Evolutionary conservation across 1,140 invertebrate genomes (phyloP), one percentile per base, ranked within the genome.

Genomic region (Pantala flavescens): DNA sequence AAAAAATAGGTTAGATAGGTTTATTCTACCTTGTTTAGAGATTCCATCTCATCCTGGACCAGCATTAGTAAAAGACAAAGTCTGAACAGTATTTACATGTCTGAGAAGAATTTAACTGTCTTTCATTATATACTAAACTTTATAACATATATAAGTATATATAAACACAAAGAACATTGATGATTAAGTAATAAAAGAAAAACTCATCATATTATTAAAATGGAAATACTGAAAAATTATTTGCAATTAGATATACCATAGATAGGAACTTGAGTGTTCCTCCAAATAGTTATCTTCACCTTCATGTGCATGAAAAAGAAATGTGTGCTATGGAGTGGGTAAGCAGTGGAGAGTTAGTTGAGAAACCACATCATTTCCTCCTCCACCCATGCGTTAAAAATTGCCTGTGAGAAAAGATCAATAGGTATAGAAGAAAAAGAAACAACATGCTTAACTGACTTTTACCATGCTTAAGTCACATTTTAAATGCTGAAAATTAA

Each of bases 141-240:
- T 19, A 42, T 55, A 36, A 71, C 36, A 75, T 71, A 12, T 55
- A 12, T 24, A 75, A 71, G 16, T 24, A 28, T 23, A 74, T 49
- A 1, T 75, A 73, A 72, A 28, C 23, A 76, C 43, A 71, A 75
- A 74, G 70, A 79, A 80, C 87, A 88, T 88, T 88, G 85, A 83
- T 82, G 23, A 70, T 63, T 3, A 63, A 63, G 14, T 3, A 63
- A 21, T 3, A 63, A 63, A 63, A 63, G 49, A 63, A 63, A 63
- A 63, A 16, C 49, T 63, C n/a, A 7, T 63, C 49, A 63, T 12
- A 63, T 21, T 21, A 63, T 63, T 63, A 5, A 63, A 19, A 16
- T 11, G 43, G 16, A 49, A 9, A 49, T 49, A 49, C 16, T 11
- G 10, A 63, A 19, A 63, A 7, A 14, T 63, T 19, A 16, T 63